Percentiles rank a stretch among this genome's conserved stretches.
These are phyloP conservation scores for Cepaea nemoralis DNA, from an alignment of 1,140 invertebrate species.

Conservation along the genomic window DNA sequence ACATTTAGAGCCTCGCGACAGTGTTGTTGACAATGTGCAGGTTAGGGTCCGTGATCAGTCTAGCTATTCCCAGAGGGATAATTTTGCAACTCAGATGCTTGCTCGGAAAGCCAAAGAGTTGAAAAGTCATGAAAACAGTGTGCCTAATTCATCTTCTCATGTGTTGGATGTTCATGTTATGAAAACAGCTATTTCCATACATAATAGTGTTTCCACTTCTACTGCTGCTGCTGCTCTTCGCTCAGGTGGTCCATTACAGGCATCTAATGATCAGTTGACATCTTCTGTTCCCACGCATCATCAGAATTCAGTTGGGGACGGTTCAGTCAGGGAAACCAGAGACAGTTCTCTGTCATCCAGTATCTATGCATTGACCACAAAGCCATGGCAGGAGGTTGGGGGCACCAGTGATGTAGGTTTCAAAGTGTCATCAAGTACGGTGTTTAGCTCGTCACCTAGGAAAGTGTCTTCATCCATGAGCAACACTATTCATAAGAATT, in stretches of 20 bases:
- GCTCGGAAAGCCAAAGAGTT: slow-evolving; percentile 25
- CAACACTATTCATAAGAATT: neutral
- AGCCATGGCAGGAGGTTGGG: slow-evolving; percentile 22
- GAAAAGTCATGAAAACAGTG: slow-evolving; percentile 13
- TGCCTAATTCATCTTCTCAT: slow-evolving; percentile 35
- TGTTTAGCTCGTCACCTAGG: slow-evolving; percentile 17
- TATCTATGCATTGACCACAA: slow-evolving; percentile 30
- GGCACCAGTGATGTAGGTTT: no score
- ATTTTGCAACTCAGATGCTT: slow-evolving; percentile 31
- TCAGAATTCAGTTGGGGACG: neutral
- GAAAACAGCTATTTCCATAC: neutral
- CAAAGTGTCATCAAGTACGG: slow-evolving; percentile 13
- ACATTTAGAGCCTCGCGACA: slow-evolving; percentile 82
- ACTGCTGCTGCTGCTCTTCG: slow-evolving; percentile 15
- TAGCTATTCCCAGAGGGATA: slow-evolving; percentile 9
- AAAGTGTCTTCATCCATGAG: neutral
- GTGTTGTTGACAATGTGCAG: slow-evolving; percentile 57
- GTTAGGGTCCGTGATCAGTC: slow-evolving; percentile 33
- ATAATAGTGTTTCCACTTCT: slow-evolving; percentile 6
- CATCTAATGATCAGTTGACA: neutral
- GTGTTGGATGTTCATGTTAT: slow-evolving; percentile 30
- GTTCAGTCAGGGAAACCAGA: neutral
- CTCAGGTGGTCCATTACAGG: slow-evolving; percentile 32
- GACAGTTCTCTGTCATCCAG: neutral
- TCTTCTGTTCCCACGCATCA: slow-evolving; percentile 15